These are phyloP conservation scores for Ashinkailepas kermadecensis DNA, from an alignment of 2,888 invertebrate species.

Conservation along the genomic window DNA sequence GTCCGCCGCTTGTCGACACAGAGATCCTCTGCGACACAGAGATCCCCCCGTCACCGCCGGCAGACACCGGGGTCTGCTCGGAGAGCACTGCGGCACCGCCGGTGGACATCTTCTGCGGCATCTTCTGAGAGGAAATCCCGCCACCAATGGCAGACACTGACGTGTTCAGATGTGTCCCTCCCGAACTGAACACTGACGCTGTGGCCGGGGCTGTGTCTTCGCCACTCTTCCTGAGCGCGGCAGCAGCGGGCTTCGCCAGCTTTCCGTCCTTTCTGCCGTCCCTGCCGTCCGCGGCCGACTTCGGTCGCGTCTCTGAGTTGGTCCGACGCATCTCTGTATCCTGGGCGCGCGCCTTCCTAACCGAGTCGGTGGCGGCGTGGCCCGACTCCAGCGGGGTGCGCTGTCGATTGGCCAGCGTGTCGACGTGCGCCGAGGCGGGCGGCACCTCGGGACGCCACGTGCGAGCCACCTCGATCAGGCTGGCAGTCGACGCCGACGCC, in stretches of 20 bases:
- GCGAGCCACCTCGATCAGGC: not conserved
- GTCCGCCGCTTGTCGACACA: too few relatives aligned
- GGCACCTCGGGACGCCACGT: not conserved
- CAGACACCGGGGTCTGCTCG: too few relatives aligned
- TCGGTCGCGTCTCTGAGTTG: not conserved
- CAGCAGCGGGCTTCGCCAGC: not conserved
- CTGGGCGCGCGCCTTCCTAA: too few relatives aligned
- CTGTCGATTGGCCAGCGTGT: conserved; percentile 6
- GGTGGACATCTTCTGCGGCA: too few relatives aligned
- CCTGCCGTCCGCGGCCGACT: not conserved
- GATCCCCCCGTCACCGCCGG: too few relatives aligned
- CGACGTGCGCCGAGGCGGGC: not conserved
- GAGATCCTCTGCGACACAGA: too few relatives aligned
- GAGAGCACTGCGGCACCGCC: too few relatives aligned
- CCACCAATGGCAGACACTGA: too few relatives aligned
- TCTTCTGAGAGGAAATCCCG: too few relatives aligned
- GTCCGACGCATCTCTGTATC: not conserved
- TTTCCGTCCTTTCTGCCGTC: not conserved
- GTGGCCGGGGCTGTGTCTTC: not conserved
- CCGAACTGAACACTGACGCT: too few relatives aligned
- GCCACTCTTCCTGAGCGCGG: not conserved
- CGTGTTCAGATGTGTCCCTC: too few relatives aligned
- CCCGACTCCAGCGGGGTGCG: conserved; percentile 1
- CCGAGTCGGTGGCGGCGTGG: too few relatives aligned
- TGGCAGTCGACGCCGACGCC: not conserved